These are phyloP conservation scores for Slavum lentiscoides DNA, from an alignment of 2,888 invertebrate genomes.

Conservation along the genomic window DNA sequence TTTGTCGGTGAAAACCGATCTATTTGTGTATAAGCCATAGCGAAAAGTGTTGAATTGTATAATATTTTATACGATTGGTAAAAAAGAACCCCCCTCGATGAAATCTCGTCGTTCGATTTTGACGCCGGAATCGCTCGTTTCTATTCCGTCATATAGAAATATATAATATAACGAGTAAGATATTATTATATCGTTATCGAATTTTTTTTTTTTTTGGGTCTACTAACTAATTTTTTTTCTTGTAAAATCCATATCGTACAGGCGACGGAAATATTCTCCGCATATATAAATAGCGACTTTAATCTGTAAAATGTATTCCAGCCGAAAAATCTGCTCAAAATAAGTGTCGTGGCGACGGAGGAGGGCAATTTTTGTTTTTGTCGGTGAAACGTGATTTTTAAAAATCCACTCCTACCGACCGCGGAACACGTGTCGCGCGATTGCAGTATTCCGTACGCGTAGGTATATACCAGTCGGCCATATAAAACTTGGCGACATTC, in stretches of 20 bases:
- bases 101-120: too few species aligned
- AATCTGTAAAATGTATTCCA: background rate
- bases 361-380: background rate
- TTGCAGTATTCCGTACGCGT: background rate
- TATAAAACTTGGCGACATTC: slow-evolving; percentile 21
- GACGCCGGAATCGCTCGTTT: too few species aligned
- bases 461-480: slow-evolving; percentile 8
- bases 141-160: too few species aligned
- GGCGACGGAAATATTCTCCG: slow-evolving; percentile 13
- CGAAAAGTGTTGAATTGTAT: background rate
- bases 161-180: too few species aligned
- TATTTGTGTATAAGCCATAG: background rate
- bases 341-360: background rate
- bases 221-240: background rate
- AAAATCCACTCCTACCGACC: slow-evolving; percentile 1
- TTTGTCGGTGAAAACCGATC: background rate
- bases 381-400: slow-evolving; percentile 19
- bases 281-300: background rate
- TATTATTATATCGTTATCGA: too few species aligned
- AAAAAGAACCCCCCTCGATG: too few species aligned
- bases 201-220: too few species aligned
- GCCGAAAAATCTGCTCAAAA: background rate
- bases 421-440: background rate
- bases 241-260: slow-evolving; percentile 17
- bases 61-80: background rate